A percentile compares a stretch with the other conserved stretches of the same genome.
Conservation (phyloP, 2,797 vertebrate species). For the Phataginus tetradactyla region DNA sequence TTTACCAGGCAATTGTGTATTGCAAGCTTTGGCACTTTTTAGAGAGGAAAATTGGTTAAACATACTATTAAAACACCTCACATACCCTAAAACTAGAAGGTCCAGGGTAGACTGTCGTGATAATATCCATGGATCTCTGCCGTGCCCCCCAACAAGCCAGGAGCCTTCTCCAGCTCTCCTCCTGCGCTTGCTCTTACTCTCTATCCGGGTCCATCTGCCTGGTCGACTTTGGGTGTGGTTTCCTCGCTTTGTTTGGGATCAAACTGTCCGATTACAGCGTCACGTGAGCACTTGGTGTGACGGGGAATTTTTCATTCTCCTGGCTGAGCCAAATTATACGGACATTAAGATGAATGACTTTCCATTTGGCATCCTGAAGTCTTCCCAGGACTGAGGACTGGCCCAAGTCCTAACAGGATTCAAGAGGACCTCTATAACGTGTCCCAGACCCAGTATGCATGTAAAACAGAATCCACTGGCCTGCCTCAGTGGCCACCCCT, state of each 20-base stretch:
- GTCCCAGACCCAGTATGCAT: neutral
- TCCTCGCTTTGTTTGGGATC: slow-evolving; percentile 73
- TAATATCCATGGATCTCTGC: neutral
- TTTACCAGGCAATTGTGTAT: neutral
- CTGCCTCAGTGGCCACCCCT: neutral
- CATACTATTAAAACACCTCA: slow-evolving; percentile 40
- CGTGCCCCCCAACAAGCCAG: neutral
- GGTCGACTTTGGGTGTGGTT: slow-evolving; percentile 70
- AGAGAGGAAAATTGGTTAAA: neutral
- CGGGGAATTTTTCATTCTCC: slow-evolving; percentile 49
- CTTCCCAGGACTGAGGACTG: slow-evolving; percentile 46
- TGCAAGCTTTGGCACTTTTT: neutral
- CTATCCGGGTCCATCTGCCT: slow-evolving; percentile 10
- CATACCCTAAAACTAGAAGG: slow-evolving; percentile 65
- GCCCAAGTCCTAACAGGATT: slow-evolving; percentile 17
- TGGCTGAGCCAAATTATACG: slow-evolving; percentile 50
- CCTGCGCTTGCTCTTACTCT: neutral
- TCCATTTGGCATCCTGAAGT: slow-evolving; percentile 32
- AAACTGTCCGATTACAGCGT: slow-evolving; percentile 54
- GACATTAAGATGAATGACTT: slow-evolving; percentile 62
- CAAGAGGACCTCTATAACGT: neutral
- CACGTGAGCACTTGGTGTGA: slow-evolving; percentile 22
- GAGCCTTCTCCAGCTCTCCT: neutral
- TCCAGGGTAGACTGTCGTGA: neutral
- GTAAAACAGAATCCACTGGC: neutral